Percentiles rank a stretch among this genome's conserved stretches.
Evolutionary conservation across 1,140 invertebrate genomes (phyloP).

Genomic region (Bombus picipes): DNA sequence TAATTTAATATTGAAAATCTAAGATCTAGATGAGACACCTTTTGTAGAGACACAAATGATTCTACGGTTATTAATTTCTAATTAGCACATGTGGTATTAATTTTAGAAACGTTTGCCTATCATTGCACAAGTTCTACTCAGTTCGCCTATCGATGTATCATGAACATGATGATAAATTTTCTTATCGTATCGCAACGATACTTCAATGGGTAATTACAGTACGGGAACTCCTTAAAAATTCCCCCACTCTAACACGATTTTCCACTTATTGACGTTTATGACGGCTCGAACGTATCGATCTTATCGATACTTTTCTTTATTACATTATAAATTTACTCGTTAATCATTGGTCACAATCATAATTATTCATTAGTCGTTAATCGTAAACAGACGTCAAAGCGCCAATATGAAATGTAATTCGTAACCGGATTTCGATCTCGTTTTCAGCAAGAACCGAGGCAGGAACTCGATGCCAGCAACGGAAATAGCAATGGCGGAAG

Average conservation of each 20-base stretch:
- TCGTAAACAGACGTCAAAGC: not conserved
- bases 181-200: not conserved
- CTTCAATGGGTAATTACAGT: not conserved
- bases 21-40: too few species aligned
- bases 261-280: not conserved
- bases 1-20: not conserved
- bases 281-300: conserved; percentile 7
- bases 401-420: not conserved
- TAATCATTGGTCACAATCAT: too few species aligned
- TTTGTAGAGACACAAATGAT: not conserved
- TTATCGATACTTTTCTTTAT: conserved; percentile 18
- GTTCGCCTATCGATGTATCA: too few species aligned
- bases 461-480: conserved; percentile 81
- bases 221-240: conserved; percentile 5
- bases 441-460: conserved; percentile 79
- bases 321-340: not conserved
- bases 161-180: not conserved
- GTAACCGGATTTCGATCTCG: conserved; percentile 33
- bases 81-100: too few species aligned
- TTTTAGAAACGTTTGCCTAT: not conserved
- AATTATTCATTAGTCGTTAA: conserved; percentile 15
- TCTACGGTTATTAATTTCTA: not conserved
- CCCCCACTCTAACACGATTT: not conserved
- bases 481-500: conserved; percentile 83
- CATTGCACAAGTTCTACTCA: not conserved